Evolutionary conservation across 2,113 vertebrate genomes (phyloP).

Genomic region (Syngnathus floridae): DNA sequence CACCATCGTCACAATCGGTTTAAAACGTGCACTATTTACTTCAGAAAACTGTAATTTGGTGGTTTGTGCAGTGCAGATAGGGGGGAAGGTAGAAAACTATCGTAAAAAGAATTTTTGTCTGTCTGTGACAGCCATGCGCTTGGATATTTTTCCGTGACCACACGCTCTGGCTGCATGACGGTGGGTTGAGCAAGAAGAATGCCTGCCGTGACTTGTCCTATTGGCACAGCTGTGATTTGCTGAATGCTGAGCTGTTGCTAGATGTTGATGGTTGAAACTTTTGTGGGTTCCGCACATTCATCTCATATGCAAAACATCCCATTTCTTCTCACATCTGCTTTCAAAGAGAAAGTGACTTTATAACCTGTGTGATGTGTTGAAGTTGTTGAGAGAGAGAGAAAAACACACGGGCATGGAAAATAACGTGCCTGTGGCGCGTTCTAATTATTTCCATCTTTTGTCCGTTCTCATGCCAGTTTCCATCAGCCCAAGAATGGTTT

Average conservation of each 20-base stretch:
- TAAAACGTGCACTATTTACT: neutral
- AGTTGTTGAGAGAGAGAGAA: neutral
- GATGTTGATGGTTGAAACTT: neutral
- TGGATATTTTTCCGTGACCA: slow-evolving; percentile 36
- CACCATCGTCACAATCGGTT: neutral
- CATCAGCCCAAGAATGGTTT: neutral
- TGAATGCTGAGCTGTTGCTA: neutral
- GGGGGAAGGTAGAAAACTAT: slow-evolving; percentile 16
- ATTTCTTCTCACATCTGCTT: neutral
- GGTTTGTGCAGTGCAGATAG: slow-evolving; percentile 2
- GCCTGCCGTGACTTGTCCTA: slow-evolving; percentile 45
- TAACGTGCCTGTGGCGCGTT: slow-evolving; percentile 42
- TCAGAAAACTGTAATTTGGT: neutral
- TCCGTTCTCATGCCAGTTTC: slow-evolving; percentile 1
- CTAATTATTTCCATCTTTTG: slow-evolving; percentile 44
- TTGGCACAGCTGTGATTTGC: slow-evolving; percentile 14
- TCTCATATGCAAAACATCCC: neutral
- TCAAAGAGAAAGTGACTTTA: neutral
- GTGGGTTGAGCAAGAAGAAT: slow-evolving; percentile 15
- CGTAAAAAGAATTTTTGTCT: slow-evolving; percentile 1
- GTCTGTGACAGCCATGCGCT: slow-evolving; percentile 20
- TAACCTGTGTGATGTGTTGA: neutral
- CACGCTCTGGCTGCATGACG: slow-evolving; percentile 1
- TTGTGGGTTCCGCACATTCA: neutral
- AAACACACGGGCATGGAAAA: slow-evolving; percentile 7